phyloP scores from a whole-genome alignment of 2,797 vertebrate genomes.

The Lophius americanus region DNA sequence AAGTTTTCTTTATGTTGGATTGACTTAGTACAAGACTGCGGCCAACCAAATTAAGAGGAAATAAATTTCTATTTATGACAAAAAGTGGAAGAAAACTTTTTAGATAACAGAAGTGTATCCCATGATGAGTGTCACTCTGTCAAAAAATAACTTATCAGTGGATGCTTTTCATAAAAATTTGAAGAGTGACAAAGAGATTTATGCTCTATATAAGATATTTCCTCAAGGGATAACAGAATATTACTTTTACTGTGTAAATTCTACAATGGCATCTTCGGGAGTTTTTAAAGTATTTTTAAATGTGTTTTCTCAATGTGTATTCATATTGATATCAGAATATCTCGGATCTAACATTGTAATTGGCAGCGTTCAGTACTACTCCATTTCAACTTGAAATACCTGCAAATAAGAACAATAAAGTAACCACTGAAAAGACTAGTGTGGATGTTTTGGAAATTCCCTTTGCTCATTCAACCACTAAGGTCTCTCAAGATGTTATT shows the following conservation, averaged over 20 bases:
- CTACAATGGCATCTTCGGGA: no score
- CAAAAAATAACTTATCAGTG: background rate
- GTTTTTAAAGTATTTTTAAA: background rate
- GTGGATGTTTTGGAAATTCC: conserved; percentile 78
- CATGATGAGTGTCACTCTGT: conserved; percentile 43
- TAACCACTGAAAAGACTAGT: conserved; percentile 53
- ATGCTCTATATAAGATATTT: background rate
- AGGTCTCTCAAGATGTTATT: conserved; percentile 44
- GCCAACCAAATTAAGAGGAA: conserved; percentile 52
- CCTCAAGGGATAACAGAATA: background rate
- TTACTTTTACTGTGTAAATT: no score
- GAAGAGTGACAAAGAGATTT: background rate
- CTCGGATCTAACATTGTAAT: background rate
- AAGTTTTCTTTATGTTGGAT: background rate
- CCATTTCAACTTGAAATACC: conserved; percentile 3
- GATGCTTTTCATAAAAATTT: background rate
- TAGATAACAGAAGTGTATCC: conserved; percentile 63
- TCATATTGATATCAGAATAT: no score
- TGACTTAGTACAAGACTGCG: conserved; percentile 33
- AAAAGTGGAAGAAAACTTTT: conserved; percentile 48
- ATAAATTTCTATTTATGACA: conserved; percentile 51
- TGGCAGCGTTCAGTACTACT: background rate
- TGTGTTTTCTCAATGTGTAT: conserved; percentile 7
- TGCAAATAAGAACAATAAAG: conserved; percentile 34
- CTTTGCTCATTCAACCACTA: conserved; percentile 52